These are phyloP conservation scores for Plemyria rubiginata DNA, from an alignment of 2,888 invertebrate genomes.

Conservation along the genomic window DNA sequence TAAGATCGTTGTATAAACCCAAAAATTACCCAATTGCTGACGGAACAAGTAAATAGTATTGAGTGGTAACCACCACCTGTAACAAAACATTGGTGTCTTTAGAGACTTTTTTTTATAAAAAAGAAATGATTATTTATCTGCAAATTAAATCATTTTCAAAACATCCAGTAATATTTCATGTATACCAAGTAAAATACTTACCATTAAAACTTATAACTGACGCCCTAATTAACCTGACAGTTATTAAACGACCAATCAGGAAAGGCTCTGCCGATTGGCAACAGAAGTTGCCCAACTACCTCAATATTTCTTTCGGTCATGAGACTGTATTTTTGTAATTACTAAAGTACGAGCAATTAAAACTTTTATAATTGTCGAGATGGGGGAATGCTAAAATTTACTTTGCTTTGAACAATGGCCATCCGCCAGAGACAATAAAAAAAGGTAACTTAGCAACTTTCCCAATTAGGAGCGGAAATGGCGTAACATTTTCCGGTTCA, in stretches of 20 bases:
- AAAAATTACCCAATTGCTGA: too few relatives aligned
- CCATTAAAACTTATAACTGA: constrained; percentile 6
- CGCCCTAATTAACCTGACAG: constrained; percentile 29
- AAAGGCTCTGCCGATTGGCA: constrained; percentile 35
- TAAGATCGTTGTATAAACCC: not conserved
- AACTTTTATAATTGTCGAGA: constrained; percentile 83
- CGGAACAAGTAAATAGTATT: too few relatives aligned
- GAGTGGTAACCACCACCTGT: too few relatives aligned
- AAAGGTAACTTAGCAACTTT: constrained; percentile 76
- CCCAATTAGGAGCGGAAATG: constrained; percentile 73
- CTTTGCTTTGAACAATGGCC: constrained; percentile 77
- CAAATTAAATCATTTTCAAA: not conserved
- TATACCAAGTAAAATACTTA: not conserved
- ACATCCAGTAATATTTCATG: not conserved
- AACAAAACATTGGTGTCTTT: too few relatives aligned
- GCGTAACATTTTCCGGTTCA: constrained; percentile 58
- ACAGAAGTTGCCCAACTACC: constrained; percentile 30
- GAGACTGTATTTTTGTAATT: constrained; percentile 81
- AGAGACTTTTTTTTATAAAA: too few relatives aligned
- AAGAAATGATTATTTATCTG: not conserved
- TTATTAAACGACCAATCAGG: constrained; percentile 34
- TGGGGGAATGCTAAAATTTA: constrained; percentile 75
- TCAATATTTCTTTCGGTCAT: constrained; percentile 67
- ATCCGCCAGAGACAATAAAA: constrained; percentile 75
- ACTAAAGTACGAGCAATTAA: constrained; percentile 82